Evolutionary conservation across 2,113 vertebrate genomes (phyloP).

Genomic region (Gobio gobio): DNA sequence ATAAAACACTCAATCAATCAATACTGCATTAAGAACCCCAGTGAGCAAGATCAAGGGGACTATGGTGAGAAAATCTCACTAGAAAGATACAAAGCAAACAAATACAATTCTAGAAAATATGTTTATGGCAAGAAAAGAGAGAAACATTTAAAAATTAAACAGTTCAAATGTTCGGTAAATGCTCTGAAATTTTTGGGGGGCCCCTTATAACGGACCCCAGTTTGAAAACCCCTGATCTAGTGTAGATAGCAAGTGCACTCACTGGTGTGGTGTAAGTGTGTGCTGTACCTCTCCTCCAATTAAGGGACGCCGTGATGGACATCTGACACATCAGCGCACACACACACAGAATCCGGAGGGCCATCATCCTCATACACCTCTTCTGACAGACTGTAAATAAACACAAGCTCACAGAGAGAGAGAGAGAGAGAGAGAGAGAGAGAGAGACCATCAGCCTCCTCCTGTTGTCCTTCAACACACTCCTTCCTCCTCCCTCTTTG

Average conservation of each 20-base stretch:
- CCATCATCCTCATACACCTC: constrained; percentile 47
- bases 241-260: not conserved
- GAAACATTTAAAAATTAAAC: too few relatives aligned
- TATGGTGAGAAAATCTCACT: too few relatives aligned
- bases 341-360: constrained; percentile 55
- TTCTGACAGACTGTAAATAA: constrained; percentile 1
- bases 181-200: too few relatives aligned
- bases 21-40: too few relatives aligned
- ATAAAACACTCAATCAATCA: too few relatives aligned
- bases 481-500: constrained; percentile 29
- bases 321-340: constrained; percentile 59
- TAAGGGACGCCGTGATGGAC: constrained; percentile 60
- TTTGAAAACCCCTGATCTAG: too few relatives aligned
- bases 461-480: constrained; percentile 15
- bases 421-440: constrained; percentile 17
- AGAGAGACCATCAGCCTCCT: constrained; percentile 4
- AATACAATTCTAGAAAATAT: too few relatives aligned
- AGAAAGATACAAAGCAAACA: too few relatives aligned
- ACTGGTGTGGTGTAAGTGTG: not conserved
- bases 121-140: too few relatives aligned
- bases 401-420: not conserved
- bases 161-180: too few relatives aligned
- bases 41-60: too few relatives aligned
- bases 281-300: constrained; percentile 68
- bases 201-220: too few relatives aligned